Percentiles rank a stretch among this genome's conserved stretches.
Conservation (phyloP, 1,140 invertebrate genomes). For the Drosophila murphyi region DNA sequence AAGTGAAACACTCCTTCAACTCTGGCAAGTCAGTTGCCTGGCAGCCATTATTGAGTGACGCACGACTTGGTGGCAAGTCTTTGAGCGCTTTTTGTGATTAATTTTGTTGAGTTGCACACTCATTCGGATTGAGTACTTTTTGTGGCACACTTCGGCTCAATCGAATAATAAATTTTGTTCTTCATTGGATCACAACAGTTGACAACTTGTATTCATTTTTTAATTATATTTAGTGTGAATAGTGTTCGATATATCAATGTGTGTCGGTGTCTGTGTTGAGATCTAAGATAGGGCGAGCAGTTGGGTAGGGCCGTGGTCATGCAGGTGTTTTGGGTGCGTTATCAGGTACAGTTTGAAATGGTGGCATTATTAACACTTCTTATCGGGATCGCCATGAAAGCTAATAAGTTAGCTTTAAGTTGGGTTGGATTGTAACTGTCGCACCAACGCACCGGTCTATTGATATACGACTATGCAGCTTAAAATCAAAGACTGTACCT, state of each 20-base stretch:
- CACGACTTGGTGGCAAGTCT: too few species aligned
- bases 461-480: conserved; percentile 17
- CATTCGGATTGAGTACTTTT: not conserved
- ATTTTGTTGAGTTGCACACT: too few species aligned
- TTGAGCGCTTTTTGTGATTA: too few species aligned
- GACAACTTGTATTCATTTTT: not conserved
- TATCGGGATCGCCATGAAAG: conserved; percentile 24
- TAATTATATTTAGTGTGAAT: not conserved
- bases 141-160: not conserved
- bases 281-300: not conserved
- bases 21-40: too few species aligned
- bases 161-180: not conserved
- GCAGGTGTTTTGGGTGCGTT: conserved; percentile 1
- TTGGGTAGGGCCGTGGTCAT: not conserved
- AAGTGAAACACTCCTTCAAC: not conserved
- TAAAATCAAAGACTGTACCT: conserved; percentile 12
- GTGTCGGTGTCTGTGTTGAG: not conserved
- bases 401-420: conserved; percentile 20
- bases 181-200: not conserved
- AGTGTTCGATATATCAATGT: not conserved
- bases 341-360: conserved; percentile 14
- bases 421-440: conserved; percentile 17
- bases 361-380: conserved; percentile 23
- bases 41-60: too few species aligned
- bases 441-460: not conserved